Base-by-base conservation (phyloP, 2,797 vertebrate genomes). In the Mastacembelus armatus region DNA sequence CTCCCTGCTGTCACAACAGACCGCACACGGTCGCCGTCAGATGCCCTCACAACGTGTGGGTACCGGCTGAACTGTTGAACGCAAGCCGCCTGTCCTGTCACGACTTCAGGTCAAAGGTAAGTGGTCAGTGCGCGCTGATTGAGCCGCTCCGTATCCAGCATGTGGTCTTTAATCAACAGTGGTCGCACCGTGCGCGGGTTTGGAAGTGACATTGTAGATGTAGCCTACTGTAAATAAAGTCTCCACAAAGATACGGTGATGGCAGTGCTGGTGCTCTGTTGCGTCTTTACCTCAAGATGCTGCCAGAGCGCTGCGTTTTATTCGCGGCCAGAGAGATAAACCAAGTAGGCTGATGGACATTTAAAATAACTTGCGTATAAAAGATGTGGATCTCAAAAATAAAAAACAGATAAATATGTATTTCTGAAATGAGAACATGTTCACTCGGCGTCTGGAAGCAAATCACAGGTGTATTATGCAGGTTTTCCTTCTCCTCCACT, bases 41-140 rank as follows among this genome's bases (percentile, higher is more conserved):
- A 5, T 2, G 11, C 68, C 10, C 10, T n/a, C 24, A 8, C 29
- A 38, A 54, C 19, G 19, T 22, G 55, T 22, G 44, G 10, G 15
- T 29, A 56, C 26, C 4, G 35, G 33, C 54, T 36, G 38, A 32
- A 65, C 19, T 58, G 55, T 9, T 63, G 45, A 47, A 14, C n/a
- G 10, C 30, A 18, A 29, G 22, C 29, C 35, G 15, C 9, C 16
- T 32, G 77, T 61, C 59, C 51, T 59, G 60, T 48, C 56, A 51
- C 60, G 56, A 81, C 68, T 66, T 27, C 15, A 2, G n/a, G 30
- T 29, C 35, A 55, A 73, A 75, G 71, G 67, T 84, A 75, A 78
- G 71, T 8, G 66, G 30, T 11, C 26, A 10, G 36, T 36, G 43
- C 32, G 33, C 70, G 43, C 39, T 16, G 19, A n/a, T 3, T 1